Percentiles rank a stretch among this genome's conserved stretches.
Evolutionary conservation across 2,888 invertebrate genomes (phyloP).

Genomic region (Agapostemon virescens): DNA sequence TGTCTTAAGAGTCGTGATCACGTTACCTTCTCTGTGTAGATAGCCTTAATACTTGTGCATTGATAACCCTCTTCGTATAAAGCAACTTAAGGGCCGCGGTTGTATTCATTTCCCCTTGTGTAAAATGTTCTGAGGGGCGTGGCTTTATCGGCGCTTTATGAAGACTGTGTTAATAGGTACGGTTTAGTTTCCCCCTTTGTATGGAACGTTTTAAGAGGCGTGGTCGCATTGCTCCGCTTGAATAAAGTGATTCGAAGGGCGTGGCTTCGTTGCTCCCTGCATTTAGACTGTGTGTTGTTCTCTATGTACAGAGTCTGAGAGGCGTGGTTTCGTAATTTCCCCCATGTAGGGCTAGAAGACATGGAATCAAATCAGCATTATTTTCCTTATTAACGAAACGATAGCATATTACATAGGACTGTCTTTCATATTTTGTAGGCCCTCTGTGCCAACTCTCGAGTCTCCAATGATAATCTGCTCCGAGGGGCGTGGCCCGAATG

Average conservation of each 20-base stretch:
- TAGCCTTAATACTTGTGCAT: neutral
- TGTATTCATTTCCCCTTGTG: neutral
- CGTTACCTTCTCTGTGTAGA: neutral
- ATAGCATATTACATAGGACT: neutral
- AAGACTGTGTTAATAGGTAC: neutral
- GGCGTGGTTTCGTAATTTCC: neutral
- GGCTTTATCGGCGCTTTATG: neutral
- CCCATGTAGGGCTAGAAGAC: too few species aligned
- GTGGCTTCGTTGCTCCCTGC: neutral
- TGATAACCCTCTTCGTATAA: neutral
- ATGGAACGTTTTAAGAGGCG: neutral
- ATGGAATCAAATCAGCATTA: neutral
- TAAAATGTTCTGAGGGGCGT: neutral
- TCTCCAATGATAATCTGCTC: neutral
- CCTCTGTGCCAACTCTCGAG: neutral
- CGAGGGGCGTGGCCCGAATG: neutral
- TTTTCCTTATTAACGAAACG: neutral
- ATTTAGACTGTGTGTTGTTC: neutral
- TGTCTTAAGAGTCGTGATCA: neutral
- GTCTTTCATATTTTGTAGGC: neutral
- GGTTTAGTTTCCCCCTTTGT: neutral
- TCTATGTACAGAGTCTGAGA: neutral
- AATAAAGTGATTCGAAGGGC: neutral
- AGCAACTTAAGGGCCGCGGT: neutral
- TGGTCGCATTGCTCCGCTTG: neutral